A percentile compares a stretch with the other conserved stretches of the same genome.
phyloP scores from a whole-genome alignment of 2,113 vertebrate species.

The Jacana jacana region DNA sequence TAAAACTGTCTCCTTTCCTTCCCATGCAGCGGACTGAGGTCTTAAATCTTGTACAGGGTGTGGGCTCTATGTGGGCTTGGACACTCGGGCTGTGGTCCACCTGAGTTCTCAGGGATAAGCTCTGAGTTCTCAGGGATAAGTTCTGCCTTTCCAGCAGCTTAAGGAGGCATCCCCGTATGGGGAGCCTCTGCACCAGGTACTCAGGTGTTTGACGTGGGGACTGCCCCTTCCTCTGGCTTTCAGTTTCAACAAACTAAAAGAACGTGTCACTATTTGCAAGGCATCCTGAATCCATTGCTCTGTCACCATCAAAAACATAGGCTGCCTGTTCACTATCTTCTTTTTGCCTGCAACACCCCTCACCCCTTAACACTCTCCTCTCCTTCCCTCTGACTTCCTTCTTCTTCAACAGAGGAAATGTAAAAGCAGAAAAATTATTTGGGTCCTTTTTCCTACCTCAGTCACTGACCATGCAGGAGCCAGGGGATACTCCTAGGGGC shows the following conservation, averaged over 20 bases:
- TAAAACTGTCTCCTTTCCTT: neutral
- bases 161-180: fast-evolving
- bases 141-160: neutral
- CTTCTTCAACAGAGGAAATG: neutral
- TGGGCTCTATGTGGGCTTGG: neutral
- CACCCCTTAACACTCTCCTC: neutral
- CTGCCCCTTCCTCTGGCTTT: neutral
- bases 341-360: neutral
- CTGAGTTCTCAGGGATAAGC: neutral
- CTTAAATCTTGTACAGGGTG: neutral
- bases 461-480: fast-evolving
- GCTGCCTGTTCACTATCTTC: neutral
- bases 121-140: neutral
- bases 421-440: neutral
- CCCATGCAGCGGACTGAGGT: too few species aligned
- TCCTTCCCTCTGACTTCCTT: neutral
- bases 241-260: neutral
- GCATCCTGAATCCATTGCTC: neutral
- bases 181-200: fast-evolving
- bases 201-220: neutral
- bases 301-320: neutral
- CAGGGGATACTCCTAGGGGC: neutral
- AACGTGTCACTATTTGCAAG: neutral
- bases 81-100: fast-evolving
- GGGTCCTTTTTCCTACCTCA: fast-evolving